Conservation (phyloP, 2,888 invertebrate genomes). For the Bombyx huttoni region DNA sequence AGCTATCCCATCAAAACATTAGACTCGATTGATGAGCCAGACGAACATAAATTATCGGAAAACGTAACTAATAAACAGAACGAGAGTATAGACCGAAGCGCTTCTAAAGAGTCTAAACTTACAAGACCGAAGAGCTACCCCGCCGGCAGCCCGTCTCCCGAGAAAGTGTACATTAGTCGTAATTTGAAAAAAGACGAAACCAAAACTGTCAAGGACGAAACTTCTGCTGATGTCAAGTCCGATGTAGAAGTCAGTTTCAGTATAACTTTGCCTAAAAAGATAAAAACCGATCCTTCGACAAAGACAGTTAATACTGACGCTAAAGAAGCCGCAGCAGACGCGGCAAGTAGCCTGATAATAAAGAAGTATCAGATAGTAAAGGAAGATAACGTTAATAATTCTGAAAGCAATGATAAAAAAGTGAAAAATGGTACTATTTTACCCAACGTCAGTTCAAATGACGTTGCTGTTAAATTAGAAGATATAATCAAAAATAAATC, state of each 20-base stretch:
- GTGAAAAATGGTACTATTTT: slow-evolving; percentile 26
- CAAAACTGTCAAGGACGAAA: slow-evolving; percentile 20
- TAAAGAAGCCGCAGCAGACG: slow-evolving; percentile 15
- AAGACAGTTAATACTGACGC: slow-evolving; percentile 19
- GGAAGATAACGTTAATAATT: slow-evolving; percentile 19
- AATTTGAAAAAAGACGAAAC: slow-evolving; percentile 32
- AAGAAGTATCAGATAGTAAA: slow-evolving; percentile 50
- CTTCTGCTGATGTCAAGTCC: slow-evolving; percentile 27
- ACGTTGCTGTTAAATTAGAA: slow-evolving; percentile 28
- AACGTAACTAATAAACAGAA: slow-evolving; percentile 21
- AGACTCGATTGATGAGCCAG: slow-evolving; percentile 36
- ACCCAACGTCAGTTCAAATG: slow-evolving; percentile 19
- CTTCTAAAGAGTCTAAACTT: slow-evolving; percentile 51
- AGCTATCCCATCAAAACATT: slow-evolving; percentile 70
- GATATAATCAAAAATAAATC: slow-evolving; percentile 26
- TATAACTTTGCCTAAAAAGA: slow-evolving; percentile 54
- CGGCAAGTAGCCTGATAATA: slow-evolving; percentile 28
- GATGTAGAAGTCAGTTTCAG: slow-evolving; percentile 63
- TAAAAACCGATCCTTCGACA: slow-evolving; percentile 18
- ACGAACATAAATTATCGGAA: slow-evolving; percentile 22
- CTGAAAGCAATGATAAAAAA: slow-evolving; percentile 23
- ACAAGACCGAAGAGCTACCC: slow-evolving; percentile 75
- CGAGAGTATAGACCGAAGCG: slow-evolving; percentile 27
- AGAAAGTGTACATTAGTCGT: slow-evolving; percentile 43
- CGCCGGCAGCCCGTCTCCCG: slow-evolving; percentile 54